These are phyloP conservation scores for Microcebus ravelobensis DNA, from an alignment of 2,113 vertebrate genomes.

Conservation along the genomic window DNA sequence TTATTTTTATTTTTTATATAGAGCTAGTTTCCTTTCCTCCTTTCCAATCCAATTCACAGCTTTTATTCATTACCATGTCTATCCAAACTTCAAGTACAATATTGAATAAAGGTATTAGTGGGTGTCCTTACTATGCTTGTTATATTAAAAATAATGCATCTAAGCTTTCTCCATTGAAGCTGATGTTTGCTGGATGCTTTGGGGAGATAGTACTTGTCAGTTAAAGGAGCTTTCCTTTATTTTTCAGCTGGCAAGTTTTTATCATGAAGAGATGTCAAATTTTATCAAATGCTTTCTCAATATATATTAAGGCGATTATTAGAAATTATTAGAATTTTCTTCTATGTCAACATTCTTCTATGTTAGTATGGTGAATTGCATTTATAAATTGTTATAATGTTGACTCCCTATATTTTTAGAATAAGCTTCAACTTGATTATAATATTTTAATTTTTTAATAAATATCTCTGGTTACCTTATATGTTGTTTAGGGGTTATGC, in stretches of 20 bases:
- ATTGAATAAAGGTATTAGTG: background rate
- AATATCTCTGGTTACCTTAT: background rate
- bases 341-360: background rate
- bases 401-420: background rate
- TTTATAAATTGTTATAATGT: background rate
- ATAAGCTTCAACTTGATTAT: background rate
- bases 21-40: background rate
- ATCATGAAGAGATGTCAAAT: background rate
- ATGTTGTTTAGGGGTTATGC: background rate
- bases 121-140: background rate
- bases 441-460: background rate
- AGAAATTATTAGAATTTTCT: background rate
- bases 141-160: background rate
- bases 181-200: background rate
- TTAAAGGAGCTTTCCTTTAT: background rate
- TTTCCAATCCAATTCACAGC: background rate
- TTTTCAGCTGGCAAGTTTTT: background rate
- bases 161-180: background rate
- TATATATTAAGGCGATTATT: background rate
- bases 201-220: background rate
- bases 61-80: background rate
- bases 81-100: background rate
- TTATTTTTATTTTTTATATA: background rate
- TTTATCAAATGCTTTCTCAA: background rate
- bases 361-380: background rate